Evolutionary conservation across 1,140 invertebrate species (phyloP).

Genomic region (Steinernema feltiae): DNA sequence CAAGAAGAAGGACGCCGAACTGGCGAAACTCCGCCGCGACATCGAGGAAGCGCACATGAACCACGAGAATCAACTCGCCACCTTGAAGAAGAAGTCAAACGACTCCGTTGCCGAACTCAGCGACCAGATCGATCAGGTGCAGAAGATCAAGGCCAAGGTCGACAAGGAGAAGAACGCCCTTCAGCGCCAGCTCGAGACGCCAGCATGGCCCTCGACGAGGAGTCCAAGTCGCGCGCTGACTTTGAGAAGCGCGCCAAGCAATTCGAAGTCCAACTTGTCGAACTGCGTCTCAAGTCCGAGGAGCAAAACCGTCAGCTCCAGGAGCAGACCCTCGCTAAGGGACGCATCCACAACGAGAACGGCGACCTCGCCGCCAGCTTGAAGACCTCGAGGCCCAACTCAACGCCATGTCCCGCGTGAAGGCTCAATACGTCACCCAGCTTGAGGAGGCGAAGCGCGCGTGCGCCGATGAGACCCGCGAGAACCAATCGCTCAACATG

Average conservation of each 20-base stretch:
- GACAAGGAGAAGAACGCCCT: conserved; percentile 85
- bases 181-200: conserved; percentile 89
- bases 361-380: conserved; percentile 83
- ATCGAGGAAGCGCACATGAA: conserved; percentile 95
- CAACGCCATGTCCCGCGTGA: conserved; percentile 89
- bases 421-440: conserved; percentile 84
- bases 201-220: conserved; percentile 78
- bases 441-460: conserved; percentile 92
- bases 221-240: conserved; percentile 86
- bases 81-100: conserved; percentile 96
- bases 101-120: conserved; percentile 94
- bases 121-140: conserved; percentile 98
- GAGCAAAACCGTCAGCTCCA: conserved; percentile 86
- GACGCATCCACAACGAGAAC: conserved; percentile 92
- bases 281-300: conserved; percentile 88
- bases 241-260: conserved; percentile 46
- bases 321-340: conserved; percentile 89
- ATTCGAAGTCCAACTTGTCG: conserved; percentile 66
- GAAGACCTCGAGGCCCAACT: conserved; percentile 95
- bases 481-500: conserved; percentile 57
- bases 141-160: conserved; percentile 94
- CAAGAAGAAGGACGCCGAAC: conserved; percentile 98
- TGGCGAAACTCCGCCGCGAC: no score
- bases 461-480: conserved; percentile 82
- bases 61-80: conserved; percentile 85